Percentiles rank a stretch among this genome's conserved stretches.
These are phyloP conservation scores for Thalassoma bifasciatum DNA, from an alignment of 2,113 vertebrate species.

Conservation along the genomic window DNA sequence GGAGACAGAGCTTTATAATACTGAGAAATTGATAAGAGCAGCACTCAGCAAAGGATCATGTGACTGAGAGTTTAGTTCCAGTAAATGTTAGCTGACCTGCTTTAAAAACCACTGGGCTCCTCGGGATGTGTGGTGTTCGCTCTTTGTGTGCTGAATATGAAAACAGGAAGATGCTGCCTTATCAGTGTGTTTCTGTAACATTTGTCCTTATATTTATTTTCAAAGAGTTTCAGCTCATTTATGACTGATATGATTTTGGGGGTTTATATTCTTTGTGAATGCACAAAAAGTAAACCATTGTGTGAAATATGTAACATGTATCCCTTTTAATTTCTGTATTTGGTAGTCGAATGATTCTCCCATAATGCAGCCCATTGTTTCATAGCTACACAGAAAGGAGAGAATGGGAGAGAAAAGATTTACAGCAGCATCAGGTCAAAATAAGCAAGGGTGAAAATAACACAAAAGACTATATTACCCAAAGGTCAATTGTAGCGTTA, in stretches of 20 bases:
- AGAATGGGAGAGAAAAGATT: conserved; percentile 24
- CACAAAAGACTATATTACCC: conserved; percentile 53
- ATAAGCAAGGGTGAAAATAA: conserved; percentile 63
- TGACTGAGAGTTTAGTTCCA: conserved; percentile 47
- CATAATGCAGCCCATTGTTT: conserved; percentile 23
- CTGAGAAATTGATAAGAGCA: conserved; percentile 14
- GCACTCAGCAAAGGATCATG: conserved; percentile 6
- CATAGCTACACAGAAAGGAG: conserved; percentile 3
- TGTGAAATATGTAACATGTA: conserved; percentile 15
- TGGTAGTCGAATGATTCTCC: conserved; percentile 28
- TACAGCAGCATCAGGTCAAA: conserved; percentile 47
- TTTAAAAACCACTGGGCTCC: conserved; percentile 53
- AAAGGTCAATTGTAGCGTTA: conserved; percentile 54
- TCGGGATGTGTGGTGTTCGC: conserved; percentile 26
- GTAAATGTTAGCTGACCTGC: conserved; percentile 70
- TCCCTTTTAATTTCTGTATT: conserved; percentile 20
- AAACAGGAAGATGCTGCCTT: conserved; percentile 3
- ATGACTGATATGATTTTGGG: too few relatives aligned
- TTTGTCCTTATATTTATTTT: too few relatives aligned
- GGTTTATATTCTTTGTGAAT: neutral
- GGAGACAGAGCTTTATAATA: neutral
- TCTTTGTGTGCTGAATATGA: conserved; percentile 25
- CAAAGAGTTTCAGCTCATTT: too few relatives aligned
- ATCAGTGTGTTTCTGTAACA: neutral
- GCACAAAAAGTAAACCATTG: neutral